Percentiles rank a stretch among this genome's conserved stretches.
phyloP scores from a whole-genome alignment of 2,888 invertebrate genomes.

The Dilophus febrilis region DNA sequence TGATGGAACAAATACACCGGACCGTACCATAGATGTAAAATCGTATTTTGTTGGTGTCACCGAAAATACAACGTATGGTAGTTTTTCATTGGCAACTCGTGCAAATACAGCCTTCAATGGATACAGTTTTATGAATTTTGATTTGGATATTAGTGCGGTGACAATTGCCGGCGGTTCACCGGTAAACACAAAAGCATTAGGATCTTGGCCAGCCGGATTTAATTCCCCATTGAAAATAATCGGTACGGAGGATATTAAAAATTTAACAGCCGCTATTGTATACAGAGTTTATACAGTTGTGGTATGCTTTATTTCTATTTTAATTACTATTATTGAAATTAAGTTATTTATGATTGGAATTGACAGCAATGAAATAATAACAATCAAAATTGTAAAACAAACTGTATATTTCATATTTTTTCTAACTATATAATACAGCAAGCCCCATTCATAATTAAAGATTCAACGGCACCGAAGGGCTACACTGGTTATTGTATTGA shows the following conservation, averaged over 20 bases:
- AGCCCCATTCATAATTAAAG: slow-evolving; percentile 66
- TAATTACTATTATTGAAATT: slow-evolving; percentile 2
- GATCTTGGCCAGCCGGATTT: slow-evolving; percentile 63
- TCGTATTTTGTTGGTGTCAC: slow-evolving; percentile 46
- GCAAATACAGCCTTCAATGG: slow-evolving; percentile 44
- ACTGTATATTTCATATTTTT: neutral
- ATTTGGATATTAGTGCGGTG: slow-evolving; percentile 51
- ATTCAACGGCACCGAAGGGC: slow-evolving; percentile 44
- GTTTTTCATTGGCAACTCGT: slow-evolving; percentile 41
- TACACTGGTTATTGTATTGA: slow-evolving; percentile 88
- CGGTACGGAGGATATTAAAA: slow-evolving; percentile 48
- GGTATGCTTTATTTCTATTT: slow-evolving; percentile 37
- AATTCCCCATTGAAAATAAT: slow-evolving; percentile 45
- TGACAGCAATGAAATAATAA: no score
- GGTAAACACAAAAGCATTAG: slow-evolving; percentile 50
- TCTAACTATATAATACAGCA: slow-evolving; percentile 34
- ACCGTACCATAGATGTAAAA: slow-evolving; percentile 50
- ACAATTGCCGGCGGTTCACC: slow-evolving; percentile 56
- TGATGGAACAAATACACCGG: slow-evolving; percentile 59
- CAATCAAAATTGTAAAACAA: neutral
- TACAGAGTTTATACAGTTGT: slow-evolving; percentile 73
- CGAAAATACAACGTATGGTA: slow-evolving; percentile 53
- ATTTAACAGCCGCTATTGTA: slow-evolving; percentile 64
- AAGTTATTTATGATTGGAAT: neutral
- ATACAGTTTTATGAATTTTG: slow-evolving; percentile 56